Percentiles rank a stretch among this genome's conserved stretches.
phyloP scores from a whole-genome alignment of 1,140 invertebrate species.

The Zaprionus lachaisei region DNA sequence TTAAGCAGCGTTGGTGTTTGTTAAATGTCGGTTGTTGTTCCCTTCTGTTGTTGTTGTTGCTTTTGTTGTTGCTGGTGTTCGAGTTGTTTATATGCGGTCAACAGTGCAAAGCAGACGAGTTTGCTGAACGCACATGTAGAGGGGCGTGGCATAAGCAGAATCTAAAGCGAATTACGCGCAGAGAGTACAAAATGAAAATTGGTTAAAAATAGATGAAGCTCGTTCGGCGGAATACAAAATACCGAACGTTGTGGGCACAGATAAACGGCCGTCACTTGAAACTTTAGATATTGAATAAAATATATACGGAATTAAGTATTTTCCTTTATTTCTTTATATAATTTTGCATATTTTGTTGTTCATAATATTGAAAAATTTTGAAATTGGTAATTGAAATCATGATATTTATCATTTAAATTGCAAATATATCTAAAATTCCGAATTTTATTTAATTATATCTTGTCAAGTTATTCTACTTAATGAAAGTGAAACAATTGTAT shows the following conservation, averaged over 20 bases:
- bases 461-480: too few species aligned
- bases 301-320: not conserved
- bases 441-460: too few species aligned
- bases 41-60: slow-evolving; percentile 35
- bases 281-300: slow-evolving; percentile 1
- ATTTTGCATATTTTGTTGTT: not conserved
- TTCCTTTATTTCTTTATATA: not conserved
- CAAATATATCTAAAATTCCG: too few species aligned
- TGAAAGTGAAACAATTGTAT: too few species aligned
- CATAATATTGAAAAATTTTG: too few species aligned
- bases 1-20: slow-evolving; percentile 69
- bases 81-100: slow-evolving; percentile 73
- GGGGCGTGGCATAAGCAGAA: not conserved
- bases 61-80: slow-evolving; percentile 20
- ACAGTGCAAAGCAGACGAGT: slow-evolving; percentile 43
- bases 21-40: slow-evolving; percentile 65
- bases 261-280: not conserved
- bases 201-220: slow-evolving; percentile 16
- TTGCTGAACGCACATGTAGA: not conserved
- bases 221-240: not conserved
- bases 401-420: too few species aligned
- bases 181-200: slow-evolving; percentile 27
- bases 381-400: too few species aligned
- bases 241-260: not conserved
- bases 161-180: slow-evolving; percentile 20